A percentile compares a stretch with the other conserved stretches of the same genome.
phyloP scores from a whole-genome alignment of 30 jellyfish, hydroid and myxozoan species.

The Pseudorhiza aurosa region DNA sequence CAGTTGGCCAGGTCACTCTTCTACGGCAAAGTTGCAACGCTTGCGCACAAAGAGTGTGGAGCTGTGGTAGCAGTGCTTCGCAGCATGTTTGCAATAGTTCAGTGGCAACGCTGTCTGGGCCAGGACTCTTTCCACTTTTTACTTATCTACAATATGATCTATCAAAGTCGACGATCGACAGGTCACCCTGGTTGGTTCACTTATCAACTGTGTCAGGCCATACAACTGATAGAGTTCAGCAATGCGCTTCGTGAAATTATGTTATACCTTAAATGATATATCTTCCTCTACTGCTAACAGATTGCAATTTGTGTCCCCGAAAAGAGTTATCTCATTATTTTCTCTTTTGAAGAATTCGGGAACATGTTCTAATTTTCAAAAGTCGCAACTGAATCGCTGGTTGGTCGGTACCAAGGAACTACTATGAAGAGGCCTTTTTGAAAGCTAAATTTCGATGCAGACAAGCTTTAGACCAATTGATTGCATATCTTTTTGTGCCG shows the following conservation, averaged over 20 bases:
- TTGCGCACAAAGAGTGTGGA: too few species aligned
- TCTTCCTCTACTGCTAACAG: constrained; percentile 42
- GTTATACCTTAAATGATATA: constrained; percentile 15
- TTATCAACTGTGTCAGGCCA: constrained; percentile 52
- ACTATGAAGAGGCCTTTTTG: constrained; percentile 28
- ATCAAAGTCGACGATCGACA: constrained; percentile 37
- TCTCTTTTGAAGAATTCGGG: constrained; percentile 41
- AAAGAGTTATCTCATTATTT: constrained; percentile 27
- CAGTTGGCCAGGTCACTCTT: too few species aligned
- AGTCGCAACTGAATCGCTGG: constrained; percentile 41
- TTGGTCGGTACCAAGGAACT: constrained; percentile 30
- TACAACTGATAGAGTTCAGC: constrained; percentile 48
- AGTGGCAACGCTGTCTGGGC: too few species aligned
- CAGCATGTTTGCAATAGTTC: too few species aligned
- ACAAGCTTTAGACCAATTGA: constrained; percentile 28
- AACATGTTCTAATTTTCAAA: constrained; percentile 36
- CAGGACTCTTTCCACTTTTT: too few species aligned
- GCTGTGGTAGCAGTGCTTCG: too few species aligned
- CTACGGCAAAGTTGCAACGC: too few species aligned
- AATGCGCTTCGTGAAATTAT: constrained; percentile 33
- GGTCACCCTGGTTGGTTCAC: constrained; percentile 48
- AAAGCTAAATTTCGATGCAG: constrained; percentile 20
- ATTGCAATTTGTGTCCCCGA: constrained; percentile 45
- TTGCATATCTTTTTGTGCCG: not conserved
- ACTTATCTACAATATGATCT: constrained; percentile 40